Evolutionary conservation across 2,113 vertebrate genomes (phyloP).

Genomic region (Gopherus evgoodei): DNA sequence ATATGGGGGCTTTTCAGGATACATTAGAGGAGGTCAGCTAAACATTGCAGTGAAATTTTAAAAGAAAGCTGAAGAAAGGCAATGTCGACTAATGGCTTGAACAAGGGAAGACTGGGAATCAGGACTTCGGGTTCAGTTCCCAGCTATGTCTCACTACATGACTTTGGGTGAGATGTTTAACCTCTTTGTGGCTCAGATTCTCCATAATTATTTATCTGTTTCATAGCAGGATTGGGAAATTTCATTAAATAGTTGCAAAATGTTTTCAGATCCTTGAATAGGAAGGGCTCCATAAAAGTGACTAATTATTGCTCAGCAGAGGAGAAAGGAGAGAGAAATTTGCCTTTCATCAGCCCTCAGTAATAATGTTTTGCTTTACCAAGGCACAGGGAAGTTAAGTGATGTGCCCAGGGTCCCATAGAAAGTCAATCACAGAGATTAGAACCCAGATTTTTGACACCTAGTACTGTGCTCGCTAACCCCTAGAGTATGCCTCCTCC

Average conservation of each 20-base stretch:
- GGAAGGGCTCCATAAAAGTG: neutral
- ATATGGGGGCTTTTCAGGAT: slow-evolving; percentile 60
- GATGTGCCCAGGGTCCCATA: neutral
- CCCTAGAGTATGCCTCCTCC: slow-evolving; percentile 3
- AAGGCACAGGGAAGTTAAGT: neutral
- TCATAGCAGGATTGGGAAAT: neutral
- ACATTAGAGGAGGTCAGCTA: slow-evolving; percentile 64
- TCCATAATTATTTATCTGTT: neutral
- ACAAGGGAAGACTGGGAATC: neutral
- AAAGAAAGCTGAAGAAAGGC: slow-evolving; percentile 59
- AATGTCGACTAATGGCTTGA: slow-evolving; percentile 41
- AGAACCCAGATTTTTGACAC: neutral
- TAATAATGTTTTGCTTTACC: neutral
- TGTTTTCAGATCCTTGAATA: neutral
- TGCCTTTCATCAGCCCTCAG: neutral
- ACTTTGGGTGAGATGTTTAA: neutral
- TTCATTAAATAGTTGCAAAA: neutral
- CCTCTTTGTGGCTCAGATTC: neutral
- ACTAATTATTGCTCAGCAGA: neutral
- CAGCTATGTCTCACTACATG: neutral
- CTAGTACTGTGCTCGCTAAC: neutral
- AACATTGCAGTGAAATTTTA: slow-evolving; percentile 54
- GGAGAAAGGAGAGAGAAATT: neutral
- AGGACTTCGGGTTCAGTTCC: neutral
- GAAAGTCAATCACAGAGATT: neutral